Evolutionary conservation across 2,797 vertebrate genomes (phyloP).

Genomic region (Enteromius thamalakanensis): DNA sequence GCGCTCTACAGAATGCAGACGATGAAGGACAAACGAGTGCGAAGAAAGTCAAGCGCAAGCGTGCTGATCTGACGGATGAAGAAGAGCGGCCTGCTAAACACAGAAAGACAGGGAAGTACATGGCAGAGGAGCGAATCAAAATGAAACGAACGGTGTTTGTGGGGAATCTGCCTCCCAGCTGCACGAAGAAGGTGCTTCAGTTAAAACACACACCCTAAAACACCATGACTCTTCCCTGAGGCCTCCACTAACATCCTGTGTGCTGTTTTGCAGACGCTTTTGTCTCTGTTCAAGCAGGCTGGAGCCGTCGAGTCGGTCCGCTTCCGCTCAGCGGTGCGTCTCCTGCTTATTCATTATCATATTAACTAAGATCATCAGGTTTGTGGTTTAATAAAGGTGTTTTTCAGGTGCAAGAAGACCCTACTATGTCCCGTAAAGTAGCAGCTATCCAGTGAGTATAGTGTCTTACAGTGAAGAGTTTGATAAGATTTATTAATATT

Average conservation of each 20-base stretch:
- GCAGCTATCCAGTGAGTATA: slow-evolving; percentile 86
- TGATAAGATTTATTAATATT: not conserved
- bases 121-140: slow-evolving; percentile 75
- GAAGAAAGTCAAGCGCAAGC: slow-evolving; percentile 67
- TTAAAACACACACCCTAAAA: not conserved
- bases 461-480: not conserved
- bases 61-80: not conserved
- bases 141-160: slow-evolving; percentile 89
- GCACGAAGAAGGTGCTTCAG: slow-evolving; percentile 82
- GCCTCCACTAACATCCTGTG: not conserved
- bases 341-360: not conserved
- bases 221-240: not conserved
- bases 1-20: slow-evolving; percentile 79
- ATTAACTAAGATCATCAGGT: not conserved
- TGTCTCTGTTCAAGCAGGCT: slow-evolving; percentile 82
- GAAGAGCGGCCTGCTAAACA: slow-evolving; percentile 60
- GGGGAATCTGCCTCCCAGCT: slow-evolving; percentile 87
- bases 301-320: slow-evolving; percentile 88
- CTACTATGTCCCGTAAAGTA: slow-evolving; percentile 82
- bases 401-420: slow-evolving; percentile 88
- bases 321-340: slow-evolving; percentile 90
- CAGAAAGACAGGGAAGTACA: slow-evolving; percentile 59
- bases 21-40: slow-evolving; percentile 69
- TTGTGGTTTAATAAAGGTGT: slow-evolving; percentile 4
- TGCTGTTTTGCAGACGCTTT: slow-evolving; percentile 76